Percentiles rank a stretch among this genome's conserved stretches.
Evolutionary conservation across 2,888 invertebrate species (phyloP).

Genomic region (Lochmaea crataegi): DNA sequence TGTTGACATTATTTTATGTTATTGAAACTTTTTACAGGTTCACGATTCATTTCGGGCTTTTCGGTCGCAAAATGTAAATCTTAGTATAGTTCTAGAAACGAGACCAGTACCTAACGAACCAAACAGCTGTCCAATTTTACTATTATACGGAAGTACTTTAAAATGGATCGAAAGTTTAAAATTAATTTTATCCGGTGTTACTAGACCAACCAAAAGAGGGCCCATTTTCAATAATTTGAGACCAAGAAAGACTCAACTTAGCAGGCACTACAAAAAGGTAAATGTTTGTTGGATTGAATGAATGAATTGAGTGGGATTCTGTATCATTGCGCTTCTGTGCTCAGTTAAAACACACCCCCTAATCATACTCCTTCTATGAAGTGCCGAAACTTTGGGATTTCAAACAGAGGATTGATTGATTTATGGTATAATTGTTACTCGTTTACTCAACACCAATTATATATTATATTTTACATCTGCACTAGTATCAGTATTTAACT

Average conservation of each 20-base stretch:
- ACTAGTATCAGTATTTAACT: too few relatives aligned
- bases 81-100: conserved; percentile 83
- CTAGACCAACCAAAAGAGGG: conserved; percentile 94
- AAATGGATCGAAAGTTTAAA: conserved; percentile 97
- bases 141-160: conserved; percentile 93
- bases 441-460: too few relatives aligned
- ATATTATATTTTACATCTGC: too few relatives aligned
- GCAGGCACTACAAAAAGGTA: conserved; percentile 90
- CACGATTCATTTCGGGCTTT: conserved; percentile 97
- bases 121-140: conserved; percentile 73
- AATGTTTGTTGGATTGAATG: too few relatives aligned
- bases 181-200: conserved; percentile 90
- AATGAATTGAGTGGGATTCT: too few relatives aligned
- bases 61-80: conserved; percentile 86
- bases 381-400: too few relatives aligned
- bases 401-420: too few relatives aligned
- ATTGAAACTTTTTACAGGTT: conserved; percentile 67
- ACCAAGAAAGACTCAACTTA: conserved; percentile 90
- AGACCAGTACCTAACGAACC: conserved; percentile 68
- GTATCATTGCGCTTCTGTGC: too few relatives aligned
- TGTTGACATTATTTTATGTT: not conserved
- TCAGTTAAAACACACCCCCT: too few relatives aligned
- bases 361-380: too few relatives aligned
- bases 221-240: conserved; percentile 86
- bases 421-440: too few relatives aligned